These are phyloP conservation scores for Leucoptera coffeella DNA, from an alignment of 2,888 invertebrate genomes.

Conservation along the genomic window DNA sequence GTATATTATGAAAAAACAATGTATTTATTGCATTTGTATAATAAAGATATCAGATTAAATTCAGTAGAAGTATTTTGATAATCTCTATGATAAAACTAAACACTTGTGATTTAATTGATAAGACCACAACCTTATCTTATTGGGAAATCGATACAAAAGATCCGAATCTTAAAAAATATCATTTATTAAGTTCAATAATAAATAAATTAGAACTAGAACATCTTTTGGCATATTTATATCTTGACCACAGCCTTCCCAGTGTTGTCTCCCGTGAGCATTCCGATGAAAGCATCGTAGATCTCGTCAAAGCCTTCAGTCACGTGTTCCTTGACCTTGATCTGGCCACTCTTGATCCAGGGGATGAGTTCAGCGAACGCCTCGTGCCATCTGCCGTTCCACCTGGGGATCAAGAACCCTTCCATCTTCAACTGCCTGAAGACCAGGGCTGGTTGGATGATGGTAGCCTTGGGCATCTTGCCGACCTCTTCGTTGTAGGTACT, in stretches of 20 bases:
- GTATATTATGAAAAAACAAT: too few relatives aligned
- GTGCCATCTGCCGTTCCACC: constrained; percentile 37
- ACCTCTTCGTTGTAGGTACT: constrained; percentile 6
- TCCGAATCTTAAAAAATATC: too few relatives aligned
- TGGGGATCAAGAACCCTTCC: constrained; percentile 42
- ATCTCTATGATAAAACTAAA: neutral
- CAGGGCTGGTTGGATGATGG: constrained; percentile 31
- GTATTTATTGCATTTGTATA: too few relatives aligned
- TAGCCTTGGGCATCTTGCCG: constrained; percentile 6
- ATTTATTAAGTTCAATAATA: too few relatives aligned
- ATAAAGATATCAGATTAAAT: too few relatives aligned
- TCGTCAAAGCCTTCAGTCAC: constrained; percentile 58
- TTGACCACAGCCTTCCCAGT: constrained; percentile 37
- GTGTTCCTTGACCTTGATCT: constrained; percentile 55
- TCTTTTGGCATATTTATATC: too few relatives aligned
- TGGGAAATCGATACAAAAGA: too few relatives aligned
- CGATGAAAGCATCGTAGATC: constrained; percentile 54
- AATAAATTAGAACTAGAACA: too few relatives aligned
- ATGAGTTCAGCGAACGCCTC: constrained; percentile 49
- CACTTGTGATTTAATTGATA: neutral
- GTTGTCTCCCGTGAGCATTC: constrained; percentile 48
- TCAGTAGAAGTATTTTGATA: neutral
- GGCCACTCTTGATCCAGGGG: constrained; percentile 51
- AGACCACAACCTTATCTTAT: neutral
- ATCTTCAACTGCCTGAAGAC: constrained; percentile 45